Evolutionary conservation across 2,888 invertebrate species (phyloP).

Genomic region (Protonemura montana): DNA sequence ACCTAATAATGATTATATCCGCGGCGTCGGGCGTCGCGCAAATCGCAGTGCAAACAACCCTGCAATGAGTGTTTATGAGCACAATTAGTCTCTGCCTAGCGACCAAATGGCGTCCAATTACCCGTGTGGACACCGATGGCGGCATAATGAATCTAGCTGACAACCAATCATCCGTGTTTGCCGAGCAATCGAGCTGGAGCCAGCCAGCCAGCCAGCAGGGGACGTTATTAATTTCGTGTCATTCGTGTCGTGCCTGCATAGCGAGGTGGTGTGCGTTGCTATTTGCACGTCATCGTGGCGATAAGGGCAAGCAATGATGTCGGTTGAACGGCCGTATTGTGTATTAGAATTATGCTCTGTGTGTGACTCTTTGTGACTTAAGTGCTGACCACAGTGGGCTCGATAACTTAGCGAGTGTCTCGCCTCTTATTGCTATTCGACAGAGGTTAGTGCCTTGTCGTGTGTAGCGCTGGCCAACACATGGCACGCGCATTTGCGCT

Average conservation of each 20-base stretch:
- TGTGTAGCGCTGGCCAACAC: no score
- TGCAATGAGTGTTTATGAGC: neutral
- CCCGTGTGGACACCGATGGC: neutral
- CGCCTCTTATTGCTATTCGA: no score
- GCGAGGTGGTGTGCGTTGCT: neutral
- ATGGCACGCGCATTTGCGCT: no score
- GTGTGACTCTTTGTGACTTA: no score
- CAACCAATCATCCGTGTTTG: neutral
- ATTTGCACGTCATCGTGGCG: neutral
- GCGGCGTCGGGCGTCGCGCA: neutral
- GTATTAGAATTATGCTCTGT: no score
- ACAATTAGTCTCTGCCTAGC: neutral
- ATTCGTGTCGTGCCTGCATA: neutral
- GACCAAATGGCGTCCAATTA: neutral
- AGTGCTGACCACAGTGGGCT: no score
- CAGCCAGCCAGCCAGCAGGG: neutral
- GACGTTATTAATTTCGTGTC: conserved; percentile 12
- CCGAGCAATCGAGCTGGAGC: neutral
- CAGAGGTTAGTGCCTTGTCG: no score
- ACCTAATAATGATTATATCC: neutral
- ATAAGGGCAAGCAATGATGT: neutral
- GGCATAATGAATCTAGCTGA: neutral
- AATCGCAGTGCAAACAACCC: neutral
- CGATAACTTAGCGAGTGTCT: no score
- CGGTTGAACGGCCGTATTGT: no score